Evolutionary conservation across 2,113 vertebrate genomes (phyloP), one percentile per base, ranked within the genome.

Genomic region (Oenanthe melanoleuca): DNA sequence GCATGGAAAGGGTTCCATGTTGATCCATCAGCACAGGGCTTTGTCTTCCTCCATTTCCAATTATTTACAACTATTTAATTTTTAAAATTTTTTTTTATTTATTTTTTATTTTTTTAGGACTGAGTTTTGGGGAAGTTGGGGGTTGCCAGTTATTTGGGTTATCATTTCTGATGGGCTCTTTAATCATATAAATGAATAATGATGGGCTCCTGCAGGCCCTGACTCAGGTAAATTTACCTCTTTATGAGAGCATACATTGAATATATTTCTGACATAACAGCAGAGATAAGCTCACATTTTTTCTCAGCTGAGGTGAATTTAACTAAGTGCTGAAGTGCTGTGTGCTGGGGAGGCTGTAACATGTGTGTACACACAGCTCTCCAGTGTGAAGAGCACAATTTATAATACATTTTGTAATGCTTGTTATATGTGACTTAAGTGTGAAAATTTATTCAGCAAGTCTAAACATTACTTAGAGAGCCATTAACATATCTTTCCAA

Each of bases 401-500:
- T 64, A 71, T 64, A 59, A 92, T 56, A 57, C 69, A 29, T 66
- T 96, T 97, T 89, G 66, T 73, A 95, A 95, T 69, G 83, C 88
- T 92, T 95, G 71, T 96, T 97, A 92, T 52, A 91, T 31, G 40
- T 97, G 96, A 94, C 93, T 96, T 92, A 90, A 96, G 93, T 97
- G 93, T 95, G 92, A 81, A 96, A 96, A 87, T 96, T 69, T 93
- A 91, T 93, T 95, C 96, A 92, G n/a, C 86, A 93, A 96, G 81
- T 69, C 55, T 81, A 85, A 95, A 82, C 89, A 96, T 94, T 93
- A 91, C 78, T 94, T 96, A 95, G 91, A 97, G 93, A 92, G 77
- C 92, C 91, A 96, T 98, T 97, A 97, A 93, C 92, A 55, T 94
- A 87, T 93, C 87, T 95, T 95, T 86, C 65, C 84, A 96, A 96